Conservation (phyloP, 2,113 vertebrate species). For the Leucosticte australis region DNA sequence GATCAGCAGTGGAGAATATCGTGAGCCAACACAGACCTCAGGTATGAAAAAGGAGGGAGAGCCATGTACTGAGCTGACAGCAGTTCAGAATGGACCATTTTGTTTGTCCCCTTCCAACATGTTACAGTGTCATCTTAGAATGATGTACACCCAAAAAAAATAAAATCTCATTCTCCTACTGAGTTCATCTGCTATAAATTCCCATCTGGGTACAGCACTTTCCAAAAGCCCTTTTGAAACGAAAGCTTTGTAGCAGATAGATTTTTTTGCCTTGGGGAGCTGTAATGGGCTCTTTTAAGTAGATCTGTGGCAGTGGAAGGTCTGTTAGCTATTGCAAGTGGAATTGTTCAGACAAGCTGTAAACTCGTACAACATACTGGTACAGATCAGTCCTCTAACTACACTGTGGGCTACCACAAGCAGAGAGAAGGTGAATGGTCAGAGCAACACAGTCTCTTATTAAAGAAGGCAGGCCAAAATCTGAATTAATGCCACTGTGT, state of each 20-base stretch:
- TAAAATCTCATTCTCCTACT: neutral
- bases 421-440: neutral
- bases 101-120: neutral
- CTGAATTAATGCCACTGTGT: neutral
- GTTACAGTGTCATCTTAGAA: neutral
- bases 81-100: neutral
- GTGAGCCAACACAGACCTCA: constrained; percentile 97
- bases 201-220: neutral
- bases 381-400: neutral
- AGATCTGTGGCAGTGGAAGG: constrained; percentile 9
- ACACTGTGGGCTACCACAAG: neutral
- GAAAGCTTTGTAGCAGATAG: neutral
- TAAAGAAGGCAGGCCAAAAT: neutral
- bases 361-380: neutral
- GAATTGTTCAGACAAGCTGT: constrained; percentile 19
- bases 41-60: constrained; percentile 73
- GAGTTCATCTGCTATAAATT: constrained; percentile 14
- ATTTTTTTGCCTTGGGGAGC: constrained; percentile 18
- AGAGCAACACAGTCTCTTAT: neutral
- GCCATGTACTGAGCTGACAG: neutral
- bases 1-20: constrained; percentile 98
- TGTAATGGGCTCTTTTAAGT: neutral
- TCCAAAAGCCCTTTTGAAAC: neutral
- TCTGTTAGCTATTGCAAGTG: constrained; percentile 30
- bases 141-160: neutral